Base-by-base conservation (phyloP, 2,888 invertebrate species). In the Dermolepida albohirtum region DNA sequence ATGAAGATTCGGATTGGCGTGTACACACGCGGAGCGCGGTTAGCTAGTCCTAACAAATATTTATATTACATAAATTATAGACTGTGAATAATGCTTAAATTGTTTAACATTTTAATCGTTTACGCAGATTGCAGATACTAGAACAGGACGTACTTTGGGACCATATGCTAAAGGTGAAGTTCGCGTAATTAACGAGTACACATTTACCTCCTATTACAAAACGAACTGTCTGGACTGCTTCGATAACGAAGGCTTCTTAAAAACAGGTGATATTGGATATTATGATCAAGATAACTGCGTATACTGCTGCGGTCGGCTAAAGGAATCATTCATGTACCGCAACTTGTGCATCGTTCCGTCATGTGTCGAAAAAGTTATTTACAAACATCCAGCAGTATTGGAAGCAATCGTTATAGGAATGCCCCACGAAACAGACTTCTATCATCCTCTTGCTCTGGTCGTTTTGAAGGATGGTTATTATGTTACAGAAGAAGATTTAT, bases 111-210 rank as follows among this genome's bases (percentile, higher is more conserved):
- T 34, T 34, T 34, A 34, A 34, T 34, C 1, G 6, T 34, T 34
- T 34, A 34, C 10, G 6, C 43, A 73, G 72, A 64, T 74, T n/a
- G 70, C 71, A 5, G 73, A 74, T 64, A 16, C 78, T 2, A 83
- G 84, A n/a, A 85, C 84, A 0, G 78, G 80, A 66, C 75, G 83
- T 74, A 82, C 84, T 11, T 68, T 78, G 5, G 84, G 85, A 49
- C 80, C 85, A 1, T 83, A 86, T 68, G 72, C 79, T 16, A 59
- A 59, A 11, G 59, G 59, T 1, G 44, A 59, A 59, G 44, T 59
- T 16, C 47, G 47, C 10, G 11, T 59, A 29, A 59, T 47, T 8
- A 59, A 47, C 59, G 34, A 47, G 1, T 44, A 27, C 8, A 27
- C 29, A 47, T 47, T 59, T 47, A 29, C 44, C 1, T 5, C 2